Evolutionary conservation across 2,888 invertebrate species (phyloP).

Genomic region (Hirudinaria manillensis): DNA sequence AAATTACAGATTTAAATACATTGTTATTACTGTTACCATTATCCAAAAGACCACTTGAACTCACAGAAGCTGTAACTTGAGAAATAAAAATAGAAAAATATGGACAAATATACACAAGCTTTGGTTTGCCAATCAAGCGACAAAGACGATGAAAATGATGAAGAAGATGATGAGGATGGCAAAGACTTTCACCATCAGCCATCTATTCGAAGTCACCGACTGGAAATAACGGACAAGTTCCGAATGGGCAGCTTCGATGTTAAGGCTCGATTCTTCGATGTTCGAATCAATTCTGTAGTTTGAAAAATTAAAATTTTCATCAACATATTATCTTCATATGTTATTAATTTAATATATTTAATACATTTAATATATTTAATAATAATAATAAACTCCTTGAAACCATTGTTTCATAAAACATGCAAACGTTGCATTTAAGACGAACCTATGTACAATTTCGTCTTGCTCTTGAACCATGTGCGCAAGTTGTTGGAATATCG

Average conservation of each 20-base stretch:
- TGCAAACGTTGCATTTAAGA: no score
- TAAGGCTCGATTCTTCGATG: slow-evolving; percentile 86
- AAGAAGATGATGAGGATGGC: slow-evolving; percentile 97
- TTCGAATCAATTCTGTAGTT: slow-evolving; percentile 82
- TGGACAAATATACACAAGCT: no score
- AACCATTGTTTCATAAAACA: no score
- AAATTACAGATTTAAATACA: no score
- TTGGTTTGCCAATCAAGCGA: slow-evolving; percentile 63
- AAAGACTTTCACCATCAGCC: slow-evolving; percentile 98
- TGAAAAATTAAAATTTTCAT: not conserved
- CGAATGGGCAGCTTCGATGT: slow-evolving; percentile 93
- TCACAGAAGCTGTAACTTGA: no score
- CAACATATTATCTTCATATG: not conserved
- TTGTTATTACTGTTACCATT: no score
- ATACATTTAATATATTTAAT: no score
- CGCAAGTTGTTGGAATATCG: slow-evolving; percentile 81
- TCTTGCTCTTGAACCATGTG: slow-evolving; percentile 95
- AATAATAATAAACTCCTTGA: no score
- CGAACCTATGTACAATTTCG: slow-evolving; percentile 80
- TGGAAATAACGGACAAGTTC: slow-evolving; percentile 97
- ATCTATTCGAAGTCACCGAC: slow-evolving; percentile 89
- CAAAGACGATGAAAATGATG: slow-evolving; percentile 93
- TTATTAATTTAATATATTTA: not conserved
- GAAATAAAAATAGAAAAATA: no score
- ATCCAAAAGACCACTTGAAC: no score